Conservation (phyloP, 2,113 vertebrate species). For the Campylorhamphus procurvoides region DNA sequence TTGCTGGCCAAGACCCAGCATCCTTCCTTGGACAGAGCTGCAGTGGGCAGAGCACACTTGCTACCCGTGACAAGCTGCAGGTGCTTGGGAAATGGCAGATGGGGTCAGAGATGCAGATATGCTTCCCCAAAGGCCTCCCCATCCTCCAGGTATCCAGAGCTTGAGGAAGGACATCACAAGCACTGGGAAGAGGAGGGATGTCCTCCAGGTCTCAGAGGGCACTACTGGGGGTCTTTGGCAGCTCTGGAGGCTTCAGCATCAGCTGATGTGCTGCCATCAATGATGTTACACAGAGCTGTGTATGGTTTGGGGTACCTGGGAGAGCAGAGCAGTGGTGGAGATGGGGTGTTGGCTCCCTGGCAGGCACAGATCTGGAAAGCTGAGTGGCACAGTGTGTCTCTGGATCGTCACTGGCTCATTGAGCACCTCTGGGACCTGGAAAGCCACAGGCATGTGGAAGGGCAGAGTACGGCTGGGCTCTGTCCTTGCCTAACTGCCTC, state of each 20-base stretch:
- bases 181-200: background rate
- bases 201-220: background rate
- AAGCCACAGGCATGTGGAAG: background rate
- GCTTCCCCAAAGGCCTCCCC: background rate
- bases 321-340: background rate
- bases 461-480: background rate
- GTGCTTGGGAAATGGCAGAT: background rate
- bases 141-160: background rate
- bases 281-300: background rate
- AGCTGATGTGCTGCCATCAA: fast-evolving
- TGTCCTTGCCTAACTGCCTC: background rate
- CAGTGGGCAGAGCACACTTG: fast-evolving
- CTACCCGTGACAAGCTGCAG: background rate
- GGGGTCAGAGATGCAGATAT: background rate
- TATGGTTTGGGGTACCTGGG: background rate
- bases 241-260: background rate
- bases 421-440: background rate
- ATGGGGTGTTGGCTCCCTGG: background rate
- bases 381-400: fast-evolving
- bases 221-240: background rate
- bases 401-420: background rate
- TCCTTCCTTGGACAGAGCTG: background rate
- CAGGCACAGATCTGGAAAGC: background rate
- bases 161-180: background rate
- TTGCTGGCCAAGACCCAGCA: background rate